Base-by-base conservation (phyloP, 2,888 invertebrate genomes). In the Drosophila ustulata region DNA sequence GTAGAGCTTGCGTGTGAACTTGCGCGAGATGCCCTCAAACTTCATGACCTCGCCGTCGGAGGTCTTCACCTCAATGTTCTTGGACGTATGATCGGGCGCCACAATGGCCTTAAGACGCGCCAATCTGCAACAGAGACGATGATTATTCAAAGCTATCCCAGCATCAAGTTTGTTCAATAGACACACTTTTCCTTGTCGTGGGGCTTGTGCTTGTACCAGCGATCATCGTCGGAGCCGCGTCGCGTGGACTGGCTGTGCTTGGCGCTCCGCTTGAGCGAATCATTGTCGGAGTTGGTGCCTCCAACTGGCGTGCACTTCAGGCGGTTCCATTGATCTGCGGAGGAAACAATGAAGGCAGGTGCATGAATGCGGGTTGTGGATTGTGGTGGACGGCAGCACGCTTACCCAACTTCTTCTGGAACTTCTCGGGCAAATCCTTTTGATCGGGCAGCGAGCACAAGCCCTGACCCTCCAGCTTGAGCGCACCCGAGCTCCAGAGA, bases 1-100 rank as follows among this genome's bases (percentile, higher is more conserved):
- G 91, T 97, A 97, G 0, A 98, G 93, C 88, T 97, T 97, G 28
- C 96, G 95, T 0, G 97, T 97, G 91, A 98, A 98, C 79, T 97
- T 97, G 47, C 97, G 94, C 0, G 97, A 97, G 78, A 98, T 97
- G 8, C 95, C 96, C 93, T 97, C 95, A 89, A 97, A 97, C 89
- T 96, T 94, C 91, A 97, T 96, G 34, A 96, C 95, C 50, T 88
- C 88, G 0, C 97, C 96, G 0, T 95, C 96, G 0, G 97, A 95
- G 0, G 97, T 97, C 89, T 96, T 96, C 0, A 97, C 96, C 52
- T 97, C 93, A 5, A 97, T 95, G 90, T 97, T 96, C 87, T 95
- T 94, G 74, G 94, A 93, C 56, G 93, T 92, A 67, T 93, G 92
- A 47, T 93, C 93, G 3, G 85, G 85, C 8, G 93, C 91, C 43